phyloP scores from a whole-genome alignment of 2,797 vertebrate genomes.

The Galago senegalensis region DNA sequence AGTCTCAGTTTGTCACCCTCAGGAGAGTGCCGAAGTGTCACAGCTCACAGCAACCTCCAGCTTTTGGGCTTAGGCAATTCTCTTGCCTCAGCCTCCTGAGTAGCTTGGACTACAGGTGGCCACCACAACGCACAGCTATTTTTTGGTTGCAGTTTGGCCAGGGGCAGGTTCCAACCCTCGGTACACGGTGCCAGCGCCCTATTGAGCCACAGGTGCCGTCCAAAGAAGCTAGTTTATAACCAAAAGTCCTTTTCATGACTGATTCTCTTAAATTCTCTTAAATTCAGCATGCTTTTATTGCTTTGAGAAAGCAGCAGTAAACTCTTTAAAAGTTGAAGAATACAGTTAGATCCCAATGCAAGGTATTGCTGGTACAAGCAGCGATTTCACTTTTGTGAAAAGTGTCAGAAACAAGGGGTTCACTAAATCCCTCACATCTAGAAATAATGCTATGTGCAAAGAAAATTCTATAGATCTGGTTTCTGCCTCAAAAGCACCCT shows the following conservation, averaged over 20 bases:
- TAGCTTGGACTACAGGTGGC: too few relatives aligned
- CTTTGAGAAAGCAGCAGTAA: neutral
- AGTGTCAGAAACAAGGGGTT: neutral
- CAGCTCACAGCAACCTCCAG: too few relatives aligned
- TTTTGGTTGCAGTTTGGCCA: too few relatives aligned
- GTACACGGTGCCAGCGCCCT: too few relatives aligned
- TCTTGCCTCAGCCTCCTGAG: too few relatives aligned
- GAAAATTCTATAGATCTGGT: neutral
- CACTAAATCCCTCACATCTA: neutral
- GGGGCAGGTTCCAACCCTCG: too few relatives aligned
- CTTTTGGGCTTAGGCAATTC: too few relatives aligned
- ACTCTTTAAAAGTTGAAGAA: neutral
- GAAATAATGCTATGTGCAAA: conserved; percentile 10
- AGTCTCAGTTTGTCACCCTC: too few relatives aligned
- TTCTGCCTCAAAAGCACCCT: neutral
- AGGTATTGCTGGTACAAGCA: neutral
- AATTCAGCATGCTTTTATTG: neutral
- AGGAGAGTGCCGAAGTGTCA: too few relatives aligned
- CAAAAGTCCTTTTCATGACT: neutral
- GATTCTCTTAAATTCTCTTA: conserved; percentile 43
- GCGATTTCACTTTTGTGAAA: neutral
- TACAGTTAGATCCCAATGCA: neutral
- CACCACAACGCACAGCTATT: too few relatives aligned
- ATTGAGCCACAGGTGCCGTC: too few relatives aligned
- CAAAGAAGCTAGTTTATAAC: neutral